A percentile compares a stretch with the other conserved stretches of the same genome.
phyloP scores from a whole-genome alignment of 2,113 vertebrate genomes.

The Illadopsis cleaveri region DNA sequence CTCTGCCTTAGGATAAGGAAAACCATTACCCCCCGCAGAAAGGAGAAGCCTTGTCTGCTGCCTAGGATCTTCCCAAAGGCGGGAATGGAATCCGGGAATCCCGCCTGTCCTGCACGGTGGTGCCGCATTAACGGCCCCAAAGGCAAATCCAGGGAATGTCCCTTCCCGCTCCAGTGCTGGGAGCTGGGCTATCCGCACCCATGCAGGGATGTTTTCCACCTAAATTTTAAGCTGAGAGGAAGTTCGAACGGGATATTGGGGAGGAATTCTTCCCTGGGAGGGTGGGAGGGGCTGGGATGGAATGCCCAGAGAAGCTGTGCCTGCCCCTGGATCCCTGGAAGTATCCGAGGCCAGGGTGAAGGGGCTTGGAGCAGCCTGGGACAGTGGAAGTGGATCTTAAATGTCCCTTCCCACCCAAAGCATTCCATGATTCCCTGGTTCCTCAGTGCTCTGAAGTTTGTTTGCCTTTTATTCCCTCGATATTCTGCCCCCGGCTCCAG shows the following conservation, averaged over 20 bases:
- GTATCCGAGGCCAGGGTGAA: fast-evolving
- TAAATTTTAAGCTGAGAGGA: background rate
- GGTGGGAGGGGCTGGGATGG: background rate
- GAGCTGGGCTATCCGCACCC: fast-evolving
- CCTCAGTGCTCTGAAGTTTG: background rate
- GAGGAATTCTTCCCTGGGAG: background rate
- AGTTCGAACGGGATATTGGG: background rate
- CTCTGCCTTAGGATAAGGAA: background rate
- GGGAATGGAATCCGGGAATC: fast-evolving
- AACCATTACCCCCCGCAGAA: background rate
- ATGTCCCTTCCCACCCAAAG: background rate
- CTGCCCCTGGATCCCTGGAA: background rate
- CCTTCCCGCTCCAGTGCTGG: fast-evolving
- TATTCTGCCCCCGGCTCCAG: background rate
- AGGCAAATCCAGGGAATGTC: background rate
- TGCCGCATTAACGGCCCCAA: fast-evolving
- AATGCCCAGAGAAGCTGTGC: background rate
- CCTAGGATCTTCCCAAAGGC: fast-evolving
- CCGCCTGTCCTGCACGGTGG: fast-evolving
- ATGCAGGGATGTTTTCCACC: fast-evolving
- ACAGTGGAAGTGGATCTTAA: fast-evolving
- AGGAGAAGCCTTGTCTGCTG: no score
- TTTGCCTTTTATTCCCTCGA: constrained; percentile 43
- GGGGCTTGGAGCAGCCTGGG: background rate
- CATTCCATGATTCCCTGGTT: background rate